Evolutionary conservation across 2,797 vertebrate genomes (phyloP).

Genomic region (Sciurus vulgaris): DNA sequence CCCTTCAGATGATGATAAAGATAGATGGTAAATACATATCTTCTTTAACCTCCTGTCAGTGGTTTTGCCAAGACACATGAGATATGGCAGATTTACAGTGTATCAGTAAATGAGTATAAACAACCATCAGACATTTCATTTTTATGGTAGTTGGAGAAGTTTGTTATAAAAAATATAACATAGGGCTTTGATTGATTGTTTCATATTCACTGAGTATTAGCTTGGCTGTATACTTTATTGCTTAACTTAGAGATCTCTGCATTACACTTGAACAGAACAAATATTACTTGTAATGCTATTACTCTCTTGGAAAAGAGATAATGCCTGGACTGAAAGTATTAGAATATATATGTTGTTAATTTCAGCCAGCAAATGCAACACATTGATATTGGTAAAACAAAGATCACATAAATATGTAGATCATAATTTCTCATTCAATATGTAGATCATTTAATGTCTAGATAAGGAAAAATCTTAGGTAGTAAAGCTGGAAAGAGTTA

Average conservation of each 20-base stretch:
- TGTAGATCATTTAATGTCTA: neutral
- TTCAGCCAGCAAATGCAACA: neutral
- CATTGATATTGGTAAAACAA: neutral
- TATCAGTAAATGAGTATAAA: neutral
- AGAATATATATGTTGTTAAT: neutral
- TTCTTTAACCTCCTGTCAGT: slow-evolving; percentile 14
- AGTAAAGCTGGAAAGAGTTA: neutral
- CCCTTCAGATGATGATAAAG: neutral
- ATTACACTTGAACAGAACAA: neutral
- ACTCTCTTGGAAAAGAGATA: neutral
- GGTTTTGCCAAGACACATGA: neutral
- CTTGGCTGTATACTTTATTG: neutral
- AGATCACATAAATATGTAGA: neutral
- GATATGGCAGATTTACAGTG: neutral
- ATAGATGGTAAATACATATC: neutral
- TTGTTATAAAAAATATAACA: neutral
- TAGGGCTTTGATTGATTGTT: neutral
- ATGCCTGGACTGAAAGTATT: neutral
- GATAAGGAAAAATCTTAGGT: neutral
- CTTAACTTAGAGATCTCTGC: neutral
- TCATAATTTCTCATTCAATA: neutral
- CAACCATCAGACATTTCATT: neutral
- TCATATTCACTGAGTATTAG: neutral
- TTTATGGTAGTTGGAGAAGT: neutral
- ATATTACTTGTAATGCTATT: neutral